Conservation (phyloP, 1,140 invertebrate species). For the Rhopalosiphum padi region DNA sequence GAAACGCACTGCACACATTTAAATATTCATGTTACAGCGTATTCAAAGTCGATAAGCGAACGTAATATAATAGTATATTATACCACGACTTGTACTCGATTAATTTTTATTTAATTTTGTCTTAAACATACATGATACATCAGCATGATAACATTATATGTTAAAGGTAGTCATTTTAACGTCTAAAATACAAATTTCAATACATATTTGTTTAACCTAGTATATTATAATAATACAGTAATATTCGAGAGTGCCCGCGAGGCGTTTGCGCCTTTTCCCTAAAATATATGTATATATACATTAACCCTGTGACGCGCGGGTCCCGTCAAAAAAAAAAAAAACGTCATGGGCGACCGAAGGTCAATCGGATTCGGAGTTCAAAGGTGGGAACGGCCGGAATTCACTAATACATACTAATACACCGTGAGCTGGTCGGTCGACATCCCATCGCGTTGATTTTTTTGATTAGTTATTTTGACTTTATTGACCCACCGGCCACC, state of each 20-base stretch:
- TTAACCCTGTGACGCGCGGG: not conserved
- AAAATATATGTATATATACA: not conserved
- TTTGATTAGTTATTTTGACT: constrained; percentile 57
- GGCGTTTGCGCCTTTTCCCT: not conserved
- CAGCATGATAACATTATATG: not conserved
- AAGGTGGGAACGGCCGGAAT: not conserved
- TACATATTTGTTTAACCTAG: not conserved
- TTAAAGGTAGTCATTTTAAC: not conserved
- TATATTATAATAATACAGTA: not conserved
- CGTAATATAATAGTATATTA: not conserved
- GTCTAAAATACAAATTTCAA: constrained; percentile 8
- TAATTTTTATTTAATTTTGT: not conserved
- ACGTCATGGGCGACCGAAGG: not conserved
- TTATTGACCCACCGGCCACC: constrained; percentile 14
- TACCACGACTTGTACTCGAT: not conserved
- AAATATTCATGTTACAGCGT: not conserved
- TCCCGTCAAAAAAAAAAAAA: not conserved
- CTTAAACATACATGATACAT: not conserved
- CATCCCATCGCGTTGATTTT: constrained; percentile 2
- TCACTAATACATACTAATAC: not conserved
- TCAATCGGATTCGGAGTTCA: not conserved
- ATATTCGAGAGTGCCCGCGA: not conserved
- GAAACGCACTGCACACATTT: not conserved
- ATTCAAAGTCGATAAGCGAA: not conserved
- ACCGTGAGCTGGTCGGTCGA: not conserved